Conservation (phyloP, 2,888 invertebrate genomes). For the Eupithecia subumbrata region DNA sequence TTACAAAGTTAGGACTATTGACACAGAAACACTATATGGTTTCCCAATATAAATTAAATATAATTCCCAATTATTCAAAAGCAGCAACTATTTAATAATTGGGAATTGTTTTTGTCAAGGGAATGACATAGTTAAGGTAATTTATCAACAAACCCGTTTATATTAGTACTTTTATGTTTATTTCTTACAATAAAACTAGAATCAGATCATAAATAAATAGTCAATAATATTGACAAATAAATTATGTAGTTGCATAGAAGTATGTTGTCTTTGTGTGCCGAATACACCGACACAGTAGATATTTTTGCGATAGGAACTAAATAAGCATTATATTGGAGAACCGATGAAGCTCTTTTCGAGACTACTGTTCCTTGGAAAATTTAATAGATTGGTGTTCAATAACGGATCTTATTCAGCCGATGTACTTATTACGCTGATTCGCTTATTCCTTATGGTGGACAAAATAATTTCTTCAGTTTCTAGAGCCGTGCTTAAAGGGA, state of each 20-base stretch:
- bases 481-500: conserved; percentile 10
- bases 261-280: not conserved
- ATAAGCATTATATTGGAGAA: not conserved
- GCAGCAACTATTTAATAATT: no score
- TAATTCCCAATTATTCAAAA: no score
- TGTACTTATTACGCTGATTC: not conserved
- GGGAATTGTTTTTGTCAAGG: not conserved
- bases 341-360: not conserved
- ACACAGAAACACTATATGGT: no score
- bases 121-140: not conserved
- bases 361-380: not conserved
- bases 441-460: conserved; percentile 6
- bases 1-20: not conserved
- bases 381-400: not conserved
- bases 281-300: not conserved
- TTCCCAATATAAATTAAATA: no score
- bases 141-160: no score
- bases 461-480: conserved; percentile 18
- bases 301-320: not conserved
- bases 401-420: not conserved
- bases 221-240: not conserved
- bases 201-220: not conserved
- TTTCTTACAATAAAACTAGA: not conserved
- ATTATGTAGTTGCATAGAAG: not conserved
- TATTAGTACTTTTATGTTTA: not conserved